Conservation (phyloP, 2,113 vertebrate species). For the Penelope pileata region DNA sequence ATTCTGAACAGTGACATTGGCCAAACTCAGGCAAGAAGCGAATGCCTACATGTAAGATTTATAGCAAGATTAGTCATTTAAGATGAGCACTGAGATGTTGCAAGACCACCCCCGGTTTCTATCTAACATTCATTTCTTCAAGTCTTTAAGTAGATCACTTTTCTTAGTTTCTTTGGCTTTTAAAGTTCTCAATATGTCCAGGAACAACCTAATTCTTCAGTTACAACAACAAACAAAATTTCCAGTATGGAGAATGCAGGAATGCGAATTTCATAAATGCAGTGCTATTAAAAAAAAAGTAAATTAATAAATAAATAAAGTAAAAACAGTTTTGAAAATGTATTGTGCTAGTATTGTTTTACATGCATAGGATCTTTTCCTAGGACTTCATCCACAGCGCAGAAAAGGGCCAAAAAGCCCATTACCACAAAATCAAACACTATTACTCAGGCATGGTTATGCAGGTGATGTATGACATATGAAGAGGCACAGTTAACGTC, state of each 20-base stretch:
- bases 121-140: neutral
- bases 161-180: neutral
- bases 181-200: neutral
- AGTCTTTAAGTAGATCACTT: neutral
- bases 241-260: neutral
- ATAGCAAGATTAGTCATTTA: neutral
- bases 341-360: neutral
- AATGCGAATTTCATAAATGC: neutral
- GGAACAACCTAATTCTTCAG: neutral
- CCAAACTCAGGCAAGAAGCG: neutral
- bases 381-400: neutral
- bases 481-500: neutral
- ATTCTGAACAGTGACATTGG: neutral
- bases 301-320: too few relatives aligned
- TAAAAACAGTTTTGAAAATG: neutral
- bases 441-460: neutral
- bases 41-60: fast-evolving
- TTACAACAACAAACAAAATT: neutral
- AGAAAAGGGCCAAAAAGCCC: neutral
- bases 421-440: neutral
- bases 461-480: too few relatives aligned
- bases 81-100: neutral
- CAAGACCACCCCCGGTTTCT: neutral
- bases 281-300: neutral
- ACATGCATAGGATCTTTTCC: neutral